phyloP scores from a whole-genome alignment of 2,797 vertebrate species.

The Cynopterus sphinx region DNA sequence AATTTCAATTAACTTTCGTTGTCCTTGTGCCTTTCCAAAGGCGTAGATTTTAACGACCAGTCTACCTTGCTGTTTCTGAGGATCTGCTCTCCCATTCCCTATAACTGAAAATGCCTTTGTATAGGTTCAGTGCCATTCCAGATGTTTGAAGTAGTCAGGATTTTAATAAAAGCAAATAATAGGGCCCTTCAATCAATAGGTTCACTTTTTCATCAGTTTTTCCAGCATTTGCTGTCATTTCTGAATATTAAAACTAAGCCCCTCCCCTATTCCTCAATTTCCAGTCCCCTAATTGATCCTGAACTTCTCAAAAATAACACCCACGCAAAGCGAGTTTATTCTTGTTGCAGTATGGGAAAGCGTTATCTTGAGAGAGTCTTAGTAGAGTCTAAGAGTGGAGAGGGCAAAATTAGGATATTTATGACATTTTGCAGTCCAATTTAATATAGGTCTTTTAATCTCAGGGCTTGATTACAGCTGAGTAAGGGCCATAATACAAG shows the following conservation, averaged over 20 bases:
- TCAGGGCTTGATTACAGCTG: background rate
- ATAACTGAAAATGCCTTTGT: background rate
- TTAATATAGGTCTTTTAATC: background rate
- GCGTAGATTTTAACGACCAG: background rate
- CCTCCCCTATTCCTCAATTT: background rate
- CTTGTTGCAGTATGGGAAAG: background rate
- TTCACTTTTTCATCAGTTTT: background rate
- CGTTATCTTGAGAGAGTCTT: background rate
- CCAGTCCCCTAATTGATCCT: background rate
- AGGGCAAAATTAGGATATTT: background rate
- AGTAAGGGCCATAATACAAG: background rate
- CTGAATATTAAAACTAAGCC: background rate
- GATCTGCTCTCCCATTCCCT: background rate
- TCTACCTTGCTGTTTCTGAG: background rate
- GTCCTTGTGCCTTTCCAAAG: background rate
- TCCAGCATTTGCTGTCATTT: background rate
- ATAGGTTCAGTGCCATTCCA: background rate
- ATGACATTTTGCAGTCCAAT: background rate
- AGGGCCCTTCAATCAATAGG: background rate
- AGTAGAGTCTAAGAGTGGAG: background rate
- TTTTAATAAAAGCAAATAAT: conserved; percentile 18
- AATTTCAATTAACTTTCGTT: background rate
- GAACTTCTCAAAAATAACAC: background rate
- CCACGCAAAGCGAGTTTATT: background rate
- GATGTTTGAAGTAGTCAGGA: background rate